Conservation (phyloP, 2,888 invertebrate genomes). For the Adineta ricciae region DNA sequence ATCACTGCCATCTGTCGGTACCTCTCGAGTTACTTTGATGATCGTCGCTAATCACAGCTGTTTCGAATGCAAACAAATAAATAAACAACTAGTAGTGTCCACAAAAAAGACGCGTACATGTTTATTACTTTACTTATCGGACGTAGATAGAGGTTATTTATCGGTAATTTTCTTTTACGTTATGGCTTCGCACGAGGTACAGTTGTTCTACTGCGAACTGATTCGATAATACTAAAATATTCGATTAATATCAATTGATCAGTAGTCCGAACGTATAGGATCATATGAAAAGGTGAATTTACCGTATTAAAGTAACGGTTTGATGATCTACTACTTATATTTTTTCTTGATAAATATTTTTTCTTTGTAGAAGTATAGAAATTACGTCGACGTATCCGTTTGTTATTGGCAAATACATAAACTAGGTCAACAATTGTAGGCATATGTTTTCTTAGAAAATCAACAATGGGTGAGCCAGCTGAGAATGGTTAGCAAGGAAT, state of each 20-base stretch:
- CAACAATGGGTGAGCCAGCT: no score
- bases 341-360: not conserved
- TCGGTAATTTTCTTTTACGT: not conserved
- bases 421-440: no score
- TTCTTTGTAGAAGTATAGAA: not conserved
- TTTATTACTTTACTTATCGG: no score
- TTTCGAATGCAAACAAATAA: not conserved
- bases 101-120: no score
- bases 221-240: not conserved
- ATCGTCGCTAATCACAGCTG: not conserved
- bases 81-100: not conserved
- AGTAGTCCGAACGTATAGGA: not conserved
- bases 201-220: not conserved
- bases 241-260: not conserved
- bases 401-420: not conserved
- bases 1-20: conserved; percentile 12
- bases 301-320: not conserved
- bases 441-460: no score
- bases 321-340: not conserved
- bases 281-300: not conserved
- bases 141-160: not conserved
- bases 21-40: not conserved
- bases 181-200: not conserved
- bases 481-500: no score
- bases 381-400: not conserved